Conservation (phyloP, 2,888 invertebrate genomes). For the Anoplius nigerrimus region DNA sequence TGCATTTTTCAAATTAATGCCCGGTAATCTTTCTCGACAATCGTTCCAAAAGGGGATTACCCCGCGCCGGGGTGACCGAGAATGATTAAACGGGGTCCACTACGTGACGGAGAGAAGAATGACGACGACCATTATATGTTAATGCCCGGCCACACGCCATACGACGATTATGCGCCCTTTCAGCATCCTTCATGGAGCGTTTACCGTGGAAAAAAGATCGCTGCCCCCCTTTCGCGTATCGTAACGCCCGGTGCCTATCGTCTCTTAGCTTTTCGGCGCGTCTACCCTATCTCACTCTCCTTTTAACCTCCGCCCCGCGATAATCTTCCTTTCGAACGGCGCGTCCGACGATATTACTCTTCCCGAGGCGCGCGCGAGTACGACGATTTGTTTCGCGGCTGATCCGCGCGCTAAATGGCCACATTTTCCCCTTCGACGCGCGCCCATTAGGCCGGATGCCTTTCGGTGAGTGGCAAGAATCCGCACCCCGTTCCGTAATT, state of each 20-base stretch:
- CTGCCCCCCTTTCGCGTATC: not conserved
- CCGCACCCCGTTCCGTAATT: no score
- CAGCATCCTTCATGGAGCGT: slow-evolving; percentile 55
- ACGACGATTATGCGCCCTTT: slow-evolving; percentile 66
- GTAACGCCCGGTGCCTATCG: slow-evolving; percentile 4
- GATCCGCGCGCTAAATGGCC: no score
- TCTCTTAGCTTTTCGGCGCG: slow-evolving; percentile 16
- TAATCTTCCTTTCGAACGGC: no score
- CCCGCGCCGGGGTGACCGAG: slow-evolving; percentile 57
- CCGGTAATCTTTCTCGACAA: slow-evolving; percentile 52
- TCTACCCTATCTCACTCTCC: no score
- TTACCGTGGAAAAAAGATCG: slow-evolving; percentile 30
- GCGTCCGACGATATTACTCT: no score
- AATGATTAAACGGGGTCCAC: slow-evolving; percentile 63
- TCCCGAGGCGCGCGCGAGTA: no score
- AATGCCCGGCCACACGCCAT: slow-evolving; percentile 70
- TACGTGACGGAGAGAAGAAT: slow-evolving; percentile 60
- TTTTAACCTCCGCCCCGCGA: no score
- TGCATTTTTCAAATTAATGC: slow-evolving; percentile 60
- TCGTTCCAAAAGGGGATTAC: slow-evolving; percentile 50
- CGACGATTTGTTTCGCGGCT: no score
- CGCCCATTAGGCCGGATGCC: no score
- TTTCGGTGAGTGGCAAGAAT: no score
- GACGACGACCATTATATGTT: slow-evolving; percentile 69
- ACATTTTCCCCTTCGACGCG: no score